phyloP scores from a whole-genome alignment of 2,113 vertebrate species.

The Carollia perspicillata region DNA sequence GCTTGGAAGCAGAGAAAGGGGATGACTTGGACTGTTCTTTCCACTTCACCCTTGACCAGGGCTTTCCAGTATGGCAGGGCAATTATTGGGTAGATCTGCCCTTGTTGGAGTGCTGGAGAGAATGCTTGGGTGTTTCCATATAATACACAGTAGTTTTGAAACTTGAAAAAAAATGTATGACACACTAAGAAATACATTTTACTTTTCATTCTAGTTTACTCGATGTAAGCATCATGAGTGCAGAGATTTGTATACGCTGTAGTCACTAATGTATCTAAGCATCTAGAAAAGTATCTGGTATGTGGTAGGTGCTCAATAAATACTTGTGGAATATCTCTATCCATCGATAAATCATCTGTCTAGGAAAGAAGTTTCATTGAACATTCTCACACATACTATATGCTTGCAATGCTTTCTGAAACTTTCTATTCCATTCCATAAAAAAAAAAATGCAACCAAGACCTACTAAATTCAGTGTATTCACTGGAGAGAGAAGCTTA shows the following conservation, averaged over 20 bases:
- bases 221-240: not conserved
- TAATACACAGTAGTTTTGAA: not conserved
- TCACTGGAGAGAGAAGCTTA: not conserved
- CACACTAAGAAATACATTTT: not conserved
- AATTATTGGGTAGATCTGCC: not conserved
- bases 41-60: not conserved
- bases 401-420: not conserved
- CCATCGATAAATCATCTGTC: not conserved
- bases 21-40: not conserved
- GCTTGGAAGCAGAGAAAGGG: not conserved
- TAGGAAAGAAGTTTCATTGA: not conserved
- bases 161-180: not conserved
- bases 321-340: not conserved
- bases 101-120: not conserved
- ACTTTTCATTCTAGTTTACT: not conserved
- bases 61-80: not conserved
- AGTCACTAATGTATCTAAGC: not conserved
- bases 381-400: constrained; percentile 2
- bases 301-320: not conserved
- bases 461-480: not conserved
- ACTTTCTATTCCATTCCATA: not conserved
- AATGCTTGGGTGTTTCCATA: not conserved
- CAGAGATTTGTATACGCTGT: not conserved
- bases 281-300: not conserved
- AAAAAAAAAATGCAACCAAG: constrained; percentile 10